These are phyloP conservation scores for Oxyura jamaicensis DNA, from an alignment of 2,113 vertebrate species.

Conservation along the genomic window DNA sequence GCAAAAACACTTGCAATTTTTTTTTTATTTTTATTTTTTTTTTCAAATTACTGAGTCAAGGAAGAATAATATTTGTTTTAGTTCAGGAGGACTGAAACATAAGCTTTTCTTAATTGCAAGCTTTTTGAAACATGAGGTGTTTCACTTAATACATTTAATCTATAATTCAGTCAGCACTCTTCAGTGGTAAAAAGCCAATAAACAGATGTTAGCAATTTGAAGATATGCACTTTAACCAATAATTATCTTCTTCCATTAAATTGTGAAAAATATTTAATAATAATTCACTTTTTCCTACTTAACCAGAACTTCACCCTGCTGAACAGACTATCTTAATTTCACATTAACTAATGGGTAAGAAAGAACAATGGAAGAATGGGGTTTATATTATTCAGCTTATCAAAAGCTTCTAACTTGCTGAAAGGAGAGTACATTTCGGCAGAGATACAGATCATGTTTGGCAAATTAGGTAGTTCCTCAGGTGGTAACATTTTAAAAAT, in stretches of 20 bases:
- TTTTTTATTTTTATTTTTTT: not conserved
- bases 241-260: not conserved
- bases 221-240: not conserved
- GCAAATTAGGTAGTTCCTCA: not conserved
- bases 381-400: not conserved
- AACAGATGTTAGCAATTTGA: not conserved
- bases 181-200: not conserved
- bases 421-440: not conserved
- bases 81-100: not conserved
- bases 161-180: not conserved
- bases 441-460: not conserved
- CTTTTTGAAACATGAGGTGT: not conserved
- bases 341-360: not conserved
- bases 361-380: not conserved
- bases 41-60: not conserved
- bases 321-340: not conserved
- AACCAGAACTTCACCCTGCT: not conserved
- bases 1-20: not conserved
- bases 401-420: not conserved
- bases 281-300: not conserved
- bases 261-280: not conserved
- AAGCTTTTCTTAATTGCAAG: not conserved
- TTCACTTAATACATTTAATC: not conserved
- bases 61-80: not conserved
- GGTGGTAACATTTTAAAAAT: not conserved